Evolutionary conservation across 2,888 invertebrate species (phyloP), one percentile per base, ranked within the genome.

Genomic region (Prenolepis imparis): DNA sequence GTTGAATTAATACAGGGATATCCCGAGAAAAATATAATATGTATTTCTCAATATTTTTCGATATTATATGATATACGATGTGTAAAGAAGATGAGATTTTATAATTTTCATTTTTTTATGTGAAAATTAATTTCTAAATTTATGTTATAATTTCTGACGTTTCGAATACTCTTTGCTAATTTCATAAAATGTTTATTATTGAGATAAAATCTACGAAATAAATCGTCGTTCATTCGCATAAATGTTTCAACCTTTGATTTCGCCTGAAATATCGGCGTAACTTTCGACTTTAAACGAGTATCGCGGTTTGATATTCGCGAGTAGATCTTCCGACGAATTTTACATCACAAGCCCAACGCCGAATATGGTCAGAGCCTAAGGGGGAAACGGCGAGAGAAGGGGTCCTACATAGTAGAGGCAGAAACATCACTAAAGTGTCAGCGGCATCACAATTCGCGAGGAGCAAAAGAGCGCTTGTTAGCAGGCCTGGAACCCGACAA

Each of bases 361-460:
- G 88, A 87, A 90, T 89, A 90, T 89, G 89, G 91, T 61, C 36
- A 32, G 78, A 48, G 44, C 82, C 83, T 67, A 80, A 80, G 70
- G 24, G 48, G 81, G 68, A 83, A 52, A 36, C 70, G 72, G 57
- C 64, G 80, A 74, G 82, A 66, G 72, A 75, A 48, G 80, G 52
- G 74, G 57, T 73, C 85, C 64, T 67, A 82, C 86, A n/a, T n/a
- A 83, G 80, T 88, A 90, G 92, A 93, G 91, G 90, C 91, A 91
- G 92, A 91, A 93, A 94, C 94, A 94, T 94, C 94, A 93, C 94
- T 94, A 94, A 94, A 94, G 94, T 94, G 94, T 94, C 94, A 94
- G 94, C 91, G 92, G 93, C 93, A 94, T 94, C 94, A 94, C 94
- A 94, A 94, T 94, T 94, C 94, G 92, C 91, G 92, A 92, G 92